Percentiles rank a stretch among this genome's conserved stretches.
Evolutionary conservation across 2,113 vertebrate species (phyloP).

Genomic region (Neodon shergylaensis): DNA sequence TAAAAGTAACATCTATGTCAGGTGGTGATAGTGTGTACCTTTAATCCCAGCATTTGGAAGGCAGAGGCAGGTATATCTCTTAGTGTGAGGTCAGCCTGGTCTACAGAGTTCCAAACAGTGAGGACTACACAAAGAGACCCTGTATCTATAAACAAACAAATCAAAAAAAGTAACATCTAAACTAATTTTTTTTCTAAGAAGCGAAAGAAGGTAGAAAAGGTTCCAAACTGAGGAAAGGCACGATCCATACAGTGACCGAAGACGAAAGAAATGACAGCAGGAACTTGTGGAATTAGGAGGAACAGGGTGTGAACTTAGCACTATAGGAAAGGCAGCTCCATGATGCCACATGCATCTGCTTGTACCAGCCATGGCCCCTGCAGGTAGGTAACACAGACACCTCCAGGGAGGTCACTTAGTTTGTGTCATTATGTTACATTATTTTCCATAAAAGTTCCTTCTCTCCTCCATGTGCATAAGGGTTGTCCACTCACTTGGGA

Average conservation of each 20-base stretch:
- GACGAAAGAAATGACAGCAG: background rate
- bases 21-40: too few relatives aligned
- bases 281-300: too few relatives aligned
- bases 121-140: too few relatives aligned
- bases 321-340: background rate
- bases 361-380: background rate
- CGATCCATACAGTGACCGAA: background rate
- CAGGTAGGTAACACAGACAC: background rate
- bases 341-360: background rate
- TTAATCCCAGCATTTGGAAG: too few relatives aligned
- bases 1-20: background rate
- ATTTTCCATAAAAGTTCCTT: constrained; percentile 9
- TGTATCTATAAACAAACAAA: too few relatives aligned
- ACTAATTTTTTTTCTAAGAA: background rate
- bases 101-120: too few relatives aligned
- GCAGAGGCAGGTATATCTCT: too few relatives aligned
- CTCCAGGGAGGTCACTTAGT: background rate
- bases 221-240: background rate
- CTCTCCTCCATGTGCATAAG: background rate
- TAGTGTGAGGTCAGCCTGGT: too few relatives aligned
- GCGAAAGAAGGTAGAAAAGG: background rate
- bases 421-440: background rate
- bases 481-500: background rate
- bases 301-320: background rate
- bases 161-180: background rate